phyloP scores from a whole-genome alignment of 2,797 vertebrate species.

The Danio jaintianensis region DNA sequence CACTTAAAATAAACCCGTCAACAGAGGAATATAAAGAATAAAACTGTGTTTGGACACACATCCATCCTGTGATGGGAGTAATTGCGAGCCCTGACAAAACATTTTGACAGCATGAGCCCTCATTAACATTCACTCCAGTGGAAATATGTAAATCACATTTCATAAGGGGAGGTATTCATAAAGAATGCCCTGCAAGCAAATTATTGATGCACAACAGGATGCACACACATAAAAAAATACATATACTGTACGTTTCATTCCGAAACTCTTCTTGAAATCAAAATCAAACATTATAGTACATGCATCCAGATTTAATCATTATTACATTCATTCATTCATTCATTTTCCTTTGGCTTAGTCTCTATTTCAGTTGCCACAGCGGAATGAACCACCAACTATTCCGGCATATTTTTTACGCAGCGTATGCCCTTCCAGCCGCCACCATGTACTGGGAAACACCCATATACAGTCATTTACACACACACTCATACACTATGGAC shows the following conservation, averaged over 20 bases:
- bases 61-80: slow-evolving; percentile 22
- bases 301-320: too few relatives aligned
- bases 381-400: too few relatives aligned
- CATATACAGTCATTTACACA: too few relatives aligned
- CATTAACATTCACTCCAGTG: slow-evolving; percentile 44
- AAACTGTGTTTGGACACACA: slow-evolving; percentile 24
- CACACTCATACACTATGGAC: too few relatives aligned
- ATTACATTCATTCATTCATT: too few relatives aligned
- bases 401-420: too few relatives aligned
- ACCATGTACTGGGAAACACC: too few relatives aligned
- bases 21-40: slow-evolving; percentile 2
- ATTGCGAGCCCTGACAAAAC: slow-evolving; percentile 44
- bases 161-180: slow-evolving; percentile 42
- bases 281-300: too few relatives aligned
- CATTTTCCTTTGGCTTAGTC: too few relatives aligned
- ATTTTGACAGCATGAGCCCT: slow-evolving; percentile 32
- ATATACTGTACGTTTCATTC: background rate
- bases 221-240: slow-evolving; percentile 8
- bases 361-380: too few relatives aligned
- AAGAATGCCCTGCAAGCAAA: slow-evolving; percentile 47
- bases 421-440: too few relatives aligned
- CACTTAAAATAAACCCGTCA: slow-evolving; percentile 16
- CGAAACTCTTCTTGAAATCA: background rate
- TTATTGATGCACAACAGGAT: slow-evolving; percentile 29
- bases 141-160: slow-evolving; percentile 53